phyloP scores from a whole-genome alignment of 2,113 vertebrate genomes.

The Camelus dromedarius region DNA sequence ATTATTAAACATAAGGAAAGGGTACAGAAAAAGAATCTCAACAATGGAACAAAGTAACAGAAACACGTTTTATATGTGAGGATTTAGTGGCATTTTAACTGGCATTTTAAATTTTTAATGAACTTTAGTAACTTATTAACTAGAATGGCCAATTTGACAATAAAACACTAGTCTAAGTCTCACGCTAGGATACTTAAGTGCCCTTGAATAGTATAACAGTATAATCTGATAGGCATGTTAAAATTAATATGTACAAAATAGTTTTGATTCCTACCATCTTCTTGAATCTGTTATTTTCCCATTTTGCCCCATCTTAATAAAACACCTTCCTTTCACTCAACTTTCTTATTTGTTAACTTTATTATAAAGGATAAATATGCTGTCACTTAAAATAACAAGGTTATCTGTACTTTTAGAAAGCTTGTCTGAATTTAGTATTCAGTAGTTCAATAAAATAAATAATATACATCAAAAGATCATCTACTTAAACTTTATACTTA shows the following conservation, averaged over 20 bases:
- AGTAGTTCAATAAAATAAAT: not conserved
- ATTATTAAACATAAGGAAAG: not conserved
- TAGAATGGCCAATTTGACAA: not conserved
- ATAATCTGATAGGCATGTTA: not conserved
- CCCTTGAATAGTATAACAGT: not conserved
- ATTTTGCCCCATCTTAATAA: not conserved
- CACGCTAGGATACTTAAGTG: not conserved
- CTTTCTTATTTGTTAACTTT: not conserved
- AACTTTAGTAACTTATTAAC: not conserved
- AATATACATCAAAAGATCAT: not conserved
- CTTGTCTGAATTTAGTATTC: not conserved
- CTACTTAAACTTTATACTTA: not conserved
- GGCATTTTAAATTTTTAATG: not conserved
- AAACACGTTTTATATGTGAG: not conserved
- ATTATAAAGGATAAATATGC: not conserved
- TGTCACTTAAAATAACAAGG: not conserved
- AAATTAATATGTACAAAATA: not conserved
- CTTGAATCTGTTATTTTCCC: not conserved
- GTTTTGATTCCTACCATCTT: not conserved
- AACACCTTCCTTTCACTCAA: not conserved
- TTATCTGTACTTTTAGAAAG: not conserved
- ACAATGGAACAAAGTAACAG: not conserved
- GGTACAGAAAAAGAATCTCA: not conserved
- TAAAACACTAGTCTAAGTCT: not conserved
- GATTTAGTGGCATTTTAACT: not conserved